Conservation (phyloP, 2,888 invertebrate species). For the Diaperis boleti region DNA sequence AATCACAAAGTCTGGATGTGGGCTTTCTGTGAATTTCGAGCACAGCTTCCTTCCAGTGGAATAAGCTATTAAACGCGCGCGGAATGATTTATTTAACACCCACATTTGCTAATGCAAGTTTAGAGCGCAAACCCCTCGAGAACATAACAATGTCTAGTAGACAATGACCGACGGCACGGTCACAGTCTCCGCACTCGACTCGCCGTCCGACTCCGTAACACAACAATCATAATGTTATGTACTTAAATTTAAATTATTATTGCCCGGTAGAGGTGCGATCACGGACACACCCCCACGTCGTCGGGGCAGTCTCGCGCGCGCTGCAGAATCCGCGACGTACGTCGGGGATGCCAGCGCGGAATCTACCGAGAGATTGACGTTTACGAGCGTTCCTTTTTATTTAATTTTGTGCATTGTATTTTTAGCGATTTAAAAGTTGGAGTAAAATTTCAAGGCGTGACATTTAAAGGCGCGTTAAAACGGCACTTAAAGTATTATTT, state of each 20-base stretch:
- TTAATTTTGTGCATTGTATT: slow-evolving; percentile 62
- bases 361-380: slow-evolving; percentile 58
- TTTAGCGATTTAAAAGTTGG: slow-evolving; percentile 60
- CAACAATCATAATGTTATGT: slow-evolving; percentile 61
- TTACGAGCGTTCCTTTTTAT: slow-evolving; percentile 62
- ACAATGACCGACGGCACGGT: slow-evolving; percentile 37
- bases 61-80: slow-evolving; percentile 60
- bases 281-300: slow-evolving; percentile 40
- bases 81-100: slow-evolving; percentile 62
- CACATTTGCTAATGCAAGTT: slow-evolving; percentile 58
- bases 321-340: slow-evolving; percentile 44
- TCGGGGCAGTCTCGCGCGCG: background rate
- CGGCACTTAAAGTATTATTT: slow-evolving; percentile 67
- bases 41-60: slow-evolving; percentile 50
- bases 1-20: no score
- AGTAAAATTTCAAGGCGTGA: slow-evolving; percentile 64
- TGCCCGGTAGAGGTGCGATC: slow-evolving; percentile 50
- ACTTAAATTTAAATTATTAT: slow-evolving; percentile 63
- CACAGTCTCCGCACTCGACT: slow-evolving; percentile 49
- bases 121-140: slow-evolving; percentile 49
- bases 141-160: slow-evolving; percentile 41
- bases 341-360: slow-evolving; percentile 46
- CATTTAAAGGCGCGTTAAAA: slow-evolving; percentile 67
- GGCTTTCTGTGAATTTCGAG: background rate
- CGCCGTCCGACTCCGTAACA: slow-evolving; percentile 54